phyloP scores from a whole-genome alignment of 2,888 invertebrate genomes.

The Poecilobothrus nobilitatus region DNA sequence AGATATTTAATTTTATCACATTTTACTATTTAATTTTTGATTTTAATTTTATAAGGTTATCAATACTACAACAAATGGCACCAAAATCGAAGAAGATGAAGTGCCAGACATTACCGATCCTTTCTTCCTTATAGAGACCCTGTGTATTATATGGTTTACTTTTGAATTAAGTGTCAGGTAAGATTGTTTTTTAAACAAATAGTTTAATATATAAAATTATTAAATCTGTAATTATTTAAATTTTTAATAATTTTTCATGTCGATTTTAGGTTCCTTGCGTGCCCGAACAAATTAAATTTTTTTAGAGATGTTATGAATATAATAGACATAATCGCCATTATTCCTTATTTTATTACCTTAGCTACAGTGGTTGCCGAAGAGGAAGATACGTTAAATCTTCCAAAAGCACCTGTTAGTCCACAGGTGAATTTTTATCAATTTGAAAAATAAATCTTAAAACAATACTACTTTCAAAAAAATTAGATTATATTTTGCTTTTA shows the following conservation, averaged over 20 bases:
- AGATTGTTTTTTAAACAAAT: conserved; percentile 18
- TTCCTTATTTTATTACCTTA: conserved; percentile 99
- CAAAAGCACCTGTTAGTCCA: conserved; percentile 83
- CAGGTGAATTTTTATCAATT: conserved; percentile 46
- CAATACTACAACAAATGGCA: conserved; percentile 92
- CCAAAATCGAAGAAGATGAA: conserved; percentile 96
- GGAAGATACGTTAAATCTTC: conserved; percentile 79
- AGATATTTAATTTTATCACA: not conserved
- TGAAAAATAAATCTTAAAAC: not conserved
- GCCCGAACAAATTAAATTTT: conserved; percentile 98
- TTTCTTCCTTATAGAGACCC: conserved; percentile 98
- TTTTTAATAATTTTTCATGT: conserved; percentile 13
- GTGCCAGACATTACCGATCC: conserved; percentile 98
- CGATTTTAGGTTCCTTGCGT: conserved; percentile 76
- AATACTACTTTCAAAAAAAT: conserved; percentile 23
- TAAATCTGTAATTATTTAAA: conserved; percentile 12
- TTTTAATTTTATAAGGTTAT: conserved; percentile 52
- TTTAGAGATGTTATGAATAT: conserved; percentile 99
- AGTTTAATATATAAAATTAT: conserved; percentile 8
- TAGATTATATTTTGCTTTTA: not conserved
- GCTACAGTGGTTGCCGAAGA: conserved; percentile 98
- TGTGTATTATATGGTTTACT: conserved; percentile 99
- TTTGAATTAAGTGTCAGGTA: conserved; percentile 88
- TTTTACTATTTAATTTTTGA: too few relatives aligned
- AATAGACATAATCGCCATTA: conserved; percentile 99